Evolutionary conservation across 2,113 vertebrate genomes (phyloP).

Genomic region (Odocoileus hemionus): DNA sequence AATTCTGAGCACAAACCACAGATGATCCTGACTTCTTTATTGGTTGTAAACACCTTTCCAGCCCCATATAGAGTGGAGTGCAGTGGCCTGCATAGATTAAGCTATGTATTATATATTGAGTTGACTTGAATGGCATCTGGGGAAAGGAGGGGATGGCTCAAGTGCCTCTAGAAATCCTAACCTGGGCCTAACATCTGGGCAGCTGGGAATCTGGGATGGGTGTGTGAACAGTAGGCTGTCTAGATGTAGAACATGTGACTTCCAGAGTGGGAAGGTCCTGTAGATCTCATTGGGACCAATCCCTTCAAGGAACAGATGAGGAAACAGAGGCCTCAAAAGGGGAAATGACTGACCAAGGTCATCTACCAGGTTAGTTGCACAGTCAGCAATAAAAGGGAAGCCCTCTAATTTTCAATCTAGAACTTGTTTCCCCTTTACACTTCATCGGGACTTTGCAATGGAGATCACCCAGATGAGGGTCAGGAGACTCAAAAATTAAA

Average conservation of each 20-base stretch:
- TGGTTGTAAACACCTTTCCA: background rate
- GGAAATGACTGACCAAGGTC: background rate
- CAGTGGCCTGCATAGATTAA: background rate
- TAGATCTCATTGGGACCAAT: background rate
- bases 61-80: background rate
- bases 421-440: background rate
- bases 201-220: background rate
- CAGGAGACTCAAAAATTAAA: background rate
- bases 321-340: background rate
- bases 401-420: background rate
- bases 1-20: background rate
- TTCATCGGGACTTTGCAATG: background rate
- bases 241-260: background rate
- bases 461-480: background rate
- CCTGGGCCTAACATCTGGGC: background rate
- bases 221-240: background rate
- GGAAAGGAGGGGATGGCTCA: background rate
- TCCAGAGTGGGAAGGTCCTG: background rate
- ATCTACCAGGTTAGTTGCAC: background rate
- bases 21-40: background rate
- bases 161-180: background rate
- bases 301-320: background rate
- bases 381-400: background rate
- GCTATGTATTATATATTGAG: background rate
- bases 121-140: background rate